Conservation (phyloP, 2,797 vertebrate genomes). For the Micrastur ruficollis region DNA sequence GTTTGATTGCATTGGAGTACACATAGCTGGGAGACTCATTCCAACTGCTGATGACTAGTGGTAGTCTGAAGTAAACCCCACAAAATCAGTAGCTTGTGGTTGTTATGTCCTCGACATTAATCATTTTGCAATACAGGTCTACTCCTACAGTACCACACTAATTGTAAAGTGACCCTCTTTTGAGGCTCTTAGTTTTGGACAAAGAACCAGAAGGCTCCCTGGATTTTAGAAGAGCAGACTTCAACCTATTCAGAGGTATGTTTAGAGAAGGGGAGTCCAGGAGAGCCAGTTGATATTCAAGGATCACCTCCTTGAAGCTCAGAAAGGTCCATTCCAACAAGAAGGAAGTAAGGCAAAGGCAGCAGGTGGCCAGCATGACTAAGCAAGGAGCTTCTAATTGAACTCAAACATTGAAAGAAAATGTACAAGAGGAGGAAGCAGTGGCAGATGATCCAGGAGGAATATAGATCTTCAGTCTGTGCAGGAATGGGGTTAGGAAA, state of each 20-base stretch:
- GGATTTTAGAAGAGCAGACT: background rate
- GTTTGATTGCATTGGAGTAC: background rate
- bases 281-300: background rate
- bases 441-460: background rate
- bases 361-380: background rate
- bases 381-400: background rate
- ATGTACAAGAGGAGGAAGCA: background rate
- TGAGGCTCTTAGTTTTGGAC: background rate
- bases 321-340: background rate
- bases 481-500: background rate
- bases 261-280: background rate
- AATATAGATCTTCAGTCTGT: background rate
- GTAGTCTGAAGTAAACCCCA: background rate
- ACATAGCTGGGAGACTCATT: background rate
- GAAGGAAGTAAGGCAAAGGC: background rate
- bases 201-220: background rate
- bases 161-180: background rate
- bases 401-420: background rate
- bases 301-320: background rate
- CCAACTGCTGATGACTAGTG: background rate
- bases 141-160: background rate
- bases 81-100: background rate
- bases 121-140: background rate
- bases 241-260: background rate
- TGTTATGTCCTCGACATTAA: background rate